Evolutionary conservation across 2,888 invertebrate species (phyloP).

Genomic region (Caradrina clavipalpis): DNA sequence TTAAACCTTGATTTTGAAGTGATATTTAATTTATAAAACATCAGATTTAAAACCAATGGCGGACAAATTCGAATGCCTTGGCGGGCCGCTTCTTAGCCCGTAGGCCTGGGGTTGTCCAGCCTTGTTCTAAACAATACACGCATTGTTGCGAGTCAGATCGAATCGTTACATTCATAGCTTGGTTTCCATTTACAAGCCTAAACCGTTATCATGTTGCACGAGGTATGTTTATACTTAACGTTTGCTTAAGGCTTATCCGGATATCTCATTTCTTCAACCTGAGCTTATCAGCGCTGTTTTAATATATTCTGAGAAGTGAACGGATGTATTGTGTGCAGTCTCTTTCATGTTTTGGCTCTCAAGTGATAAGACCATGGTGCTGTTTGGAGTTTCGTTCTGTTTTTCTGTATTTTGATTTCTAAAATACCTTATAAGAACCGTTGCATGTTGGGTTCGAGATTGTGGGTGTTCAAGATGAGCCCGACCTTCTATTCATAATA

Average conservation of each 20-base stretch:
- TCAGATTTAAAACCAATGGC: too few relatives aligned
- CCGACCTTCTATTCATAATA: background rate
- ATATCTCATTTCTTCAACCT: conserved; percentile 75
- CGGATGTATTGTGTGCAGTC: conserved; percentile 57
- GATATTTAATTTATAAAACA: too few relatives aligned
- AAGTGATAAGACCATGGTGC: conserved; percentile 38
- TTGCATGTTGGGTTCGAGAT: background rate
- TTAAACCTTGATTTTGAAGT: too few relatives aligned
- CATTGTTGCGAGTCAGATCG: conserved; percentile 22
- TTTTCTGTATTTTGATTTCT: background rate
- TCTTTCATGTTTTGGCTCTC: conserved; percentile 13
- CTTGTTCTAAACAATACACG: conserved; percentile 31
- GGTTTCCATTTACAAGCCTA: conserved; percentile 25
- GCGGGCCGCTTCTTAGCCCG: too few relatives aligned
- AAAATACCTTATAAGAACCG: background rate
- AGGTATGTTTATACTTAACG: conserved; percentile 64
- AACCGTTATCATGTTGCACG: conserved; percentile 65
- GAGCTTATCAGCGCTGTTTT: conserved; percentile 72
- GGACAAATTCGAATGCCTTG: too few relatives aligned
- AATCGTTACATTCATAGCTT: conserved; percentile 31
- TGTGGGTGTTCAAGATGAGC: too few relatives aligned
- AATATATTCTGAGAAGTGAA: conserved; percentile 68
- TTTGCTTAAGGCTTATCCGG: conserved; percentile 72
- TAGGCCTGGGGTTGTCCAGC: too few relatives aligned
- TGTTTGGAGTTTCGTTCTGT: background rate